Evolutionary conservation across 2,113 vertebrate genomes (phyloP).

Genomic region (Phycodurus eques): DNA sequence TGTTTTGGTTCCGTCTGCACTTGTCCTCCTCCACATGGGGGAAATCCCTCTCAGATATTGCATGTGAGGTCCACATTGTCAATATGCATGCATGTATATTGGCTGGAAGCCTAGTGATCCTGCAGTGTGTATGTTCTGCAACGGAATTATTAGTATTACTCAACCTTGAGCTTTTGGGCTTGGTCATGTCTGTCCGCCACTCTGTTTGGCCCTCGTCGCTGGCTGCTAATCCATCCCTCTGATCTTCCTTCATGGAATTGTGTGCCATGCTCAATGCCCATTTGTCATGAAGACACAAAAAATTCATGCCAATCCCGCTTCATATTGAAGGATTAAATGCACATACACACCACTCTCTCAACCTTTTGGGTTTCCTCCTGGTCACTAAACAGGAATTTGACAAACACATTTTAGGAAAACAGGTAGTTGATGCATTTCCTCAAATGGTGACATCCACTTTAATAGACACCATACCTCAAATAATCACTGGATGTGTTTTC

Average conservation of each 20-base stretch:
- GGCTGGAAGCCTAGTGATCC: slow-evolving; percentile 25
- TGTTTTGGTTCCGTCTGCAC: slow-evolving; percentile 1
- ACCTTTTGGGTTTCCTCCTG: slow-evolving; percentile 12
- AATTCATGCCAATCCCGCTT: slow-evolving; percentile 41
- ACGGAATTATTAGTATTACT: slow-evolving; percentile 31
- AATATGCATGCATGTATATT: slow-evolving; percentile 50
- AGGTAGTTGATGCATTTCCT: not conserved
- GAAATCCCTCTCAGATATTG: slow-evolving; percentile 40
- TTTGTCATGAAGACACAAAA: slow-evolving; percentile 33
- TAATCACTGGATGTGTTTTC: not conserved
- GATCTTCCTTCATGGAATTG: slow-evolving; percentile 34
- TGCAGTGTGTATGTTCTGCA: slow-evolving; percentile 40
- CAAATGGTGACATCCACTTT: not conserved
- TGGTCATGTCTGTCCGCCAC: slow-evolving; percentile 48
- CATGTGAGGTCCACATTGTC: slow-evolving; percentile 50
- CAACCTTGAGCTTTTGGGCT: slow-evolving; percentile 40
- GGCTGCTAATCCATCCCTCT: slow-evolving; percentile 50
- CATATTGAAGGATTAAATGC: slow-evolving; percentile 24
- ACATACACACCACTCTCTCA: not conserved
- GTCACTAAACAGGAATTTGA: slow-evolving; percentile 6
- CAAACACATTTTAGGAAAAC: not conserved
- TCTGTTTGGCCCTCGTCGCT: slow-evolving; percentile 36
- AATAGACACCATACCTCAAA: not conserved
- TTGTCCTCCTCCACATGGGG: slow-evolving; percentile 33
- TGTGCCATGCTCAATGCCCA: slow-evolving; percentile 33